Conservation (phyloP, 2,797 vertebrate species). For the Ctenochaetus hawaiiensis region DNA sequence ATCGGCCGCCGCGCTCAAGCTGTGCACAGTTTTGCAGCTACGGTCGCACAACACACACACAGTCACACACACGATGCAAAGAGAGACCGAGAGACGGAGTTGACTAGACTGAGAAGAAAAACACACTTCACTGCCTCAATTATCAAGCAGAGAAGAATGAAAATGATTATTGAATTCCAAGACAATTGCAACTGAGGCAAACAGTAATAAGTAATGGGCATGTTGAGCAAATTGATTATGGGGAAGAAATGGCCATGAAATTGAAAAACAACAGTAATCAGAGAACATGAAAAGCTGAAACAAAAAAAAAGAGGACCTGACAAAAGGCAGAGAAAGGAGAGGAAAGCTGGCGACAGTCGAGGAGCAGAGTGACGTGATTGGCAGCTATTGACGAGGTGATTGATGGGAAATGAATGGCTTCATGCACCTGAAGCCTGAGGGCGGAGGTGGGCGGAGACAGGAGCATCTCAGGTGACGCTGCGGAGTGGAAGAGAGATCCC, state of each 20-base stretch:
- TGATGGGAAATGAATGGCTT: conserved; percentile 57
- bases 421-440: conserved; percentile 66
- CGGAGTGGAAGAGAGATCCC: conserved; percentile 57
- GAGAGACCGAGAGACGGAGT: conserved; percentile 25
- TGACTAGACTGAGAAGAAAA: conserved; percentile 53
- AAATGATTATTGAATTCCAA: conserved; percentile 76
- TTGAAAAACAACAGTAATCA: conserved; percentile 76
- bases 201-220: conserved; percentile 69
- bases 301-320: conserved; percentile 48
- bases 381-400: conserved; percentile 55
- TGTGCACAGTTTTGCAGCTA: conserved; percentile 32
- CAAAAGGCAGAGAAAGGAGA: conserved; percentile 15
- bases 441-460: conserved; percentile 40
- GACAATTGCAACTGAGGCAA: conserved; percentile 67
- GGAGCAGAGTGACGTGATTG: conserved; percentile 50
- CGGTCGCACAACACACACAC: conserved; percentile 14
- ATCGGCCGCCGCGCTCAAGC: conserved; percentile 31
- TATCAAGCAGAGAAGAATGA: conserved; percentile 66
- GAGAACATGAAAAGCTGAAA: conserved; percentile 44
- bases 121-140: conserved; percentile 72
- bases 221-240: conserved; percentile 76
- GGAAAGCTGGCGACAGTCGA: conserved; percentile 1
- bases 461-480: conserved; percentile 64
- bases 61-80: conserved; percentile 21
- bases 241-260: conserved; percentile 72